Evolutionary conservation across 2,888 invertebrate genomes (phyloP).

Genomic region (Apamea epomidion): DNA sequence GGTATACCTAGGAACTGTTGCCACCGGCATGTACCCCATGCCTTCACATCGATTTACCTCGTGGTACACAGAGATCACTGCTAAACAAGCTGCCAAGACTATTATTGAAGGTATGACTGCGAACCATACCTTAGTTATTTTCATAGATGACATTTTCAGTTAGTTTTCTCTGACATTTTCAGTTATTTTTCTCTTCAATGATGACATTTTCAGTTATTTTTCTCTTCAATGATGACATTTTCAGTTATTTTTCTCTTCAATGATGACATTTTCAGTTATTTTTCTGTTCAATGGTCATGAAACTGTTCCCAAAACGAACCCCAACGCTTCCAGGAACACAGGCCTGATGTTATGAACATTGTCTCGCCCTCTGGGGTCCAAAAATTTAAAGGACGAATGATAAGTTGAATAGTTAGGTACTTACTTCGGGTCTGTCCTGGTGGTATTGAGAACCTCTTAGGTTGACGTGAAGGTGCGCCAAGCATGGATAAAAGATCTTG

Average conservation of each 20-base stretch:
- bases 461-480: background rate
- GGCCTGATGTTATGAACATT: background rate
- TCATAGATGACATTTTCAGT: background rate
- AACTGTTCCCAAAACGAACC: background rate
- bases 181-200: background rate
- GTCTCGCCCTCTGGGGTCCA: background rate
- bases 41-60: slow-evolving; percentile 84
- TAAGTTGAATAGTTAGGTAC: background rate
- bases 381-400: background rate
- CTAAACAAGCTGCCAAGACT: slow-evolving; percentile 83
- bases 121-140: background rate
- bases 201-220: background rate
- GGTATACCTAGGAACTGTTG: slow-evolving; percentile 83
- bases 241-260: background rate
- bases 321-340: background rate
- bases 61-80: slow-evolving; percentile 80
- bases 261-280: background rate
- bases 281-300: background rate
- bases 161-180: no score
- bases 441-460: background rate
- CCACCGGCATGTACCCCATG: slow-evolving; percentile 83
- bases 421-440: background rate
- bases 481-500: background rate
- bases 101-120: slow-evolving; percentile 82
- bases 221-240: background rate